Evolutionary conservation across 2,888 invertebrate genomes (phyloP).

Genomic region (Caenorhabditis imperialis): DNA sequence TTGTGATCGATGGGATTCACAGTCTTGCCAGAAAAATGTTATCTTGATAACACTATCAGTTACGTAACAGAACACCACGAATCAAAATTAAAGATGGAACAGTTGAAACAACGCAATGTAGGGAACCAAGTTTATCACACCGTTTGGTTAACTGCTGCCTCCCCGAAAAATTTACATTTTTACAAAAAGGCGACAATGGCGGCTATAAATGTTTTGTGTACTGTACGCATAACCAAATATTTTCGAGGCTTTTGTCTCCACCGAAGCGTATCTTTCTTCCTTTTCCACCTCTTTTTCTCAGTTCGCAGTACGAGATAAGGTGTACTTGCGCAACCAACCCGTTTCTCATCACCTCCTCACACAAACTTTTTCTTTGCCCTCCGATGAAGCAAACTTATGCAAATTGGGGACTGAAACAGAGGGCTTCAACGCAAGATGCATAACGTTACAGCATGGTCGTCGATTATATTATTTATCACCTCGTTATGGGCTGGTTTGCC

Average conservation of each 20-base stretch:
- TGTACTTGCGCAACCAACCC: constrained; percentile 41
- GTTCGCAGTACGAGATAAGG: constrained; percentile 34
- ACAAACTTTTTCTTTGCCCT: constrained; percentile 6
- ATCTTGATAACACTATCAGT: no score
- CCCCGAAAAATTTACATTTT: no score
- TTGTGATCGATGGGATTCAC: no score
- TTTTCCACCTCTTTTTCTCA: no score
- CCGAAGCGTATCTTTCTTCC: constrained; percentile 25
- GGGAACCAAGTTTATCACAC: no score
- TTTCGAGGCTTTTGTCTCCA: constrained; percentile 43
- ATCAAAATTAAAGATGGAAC: no score
- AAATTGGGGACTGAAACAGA: constrained; percentile 2
- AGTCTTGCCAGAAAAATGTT: no score
- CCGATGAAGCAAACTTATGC: constrained; percentile 17
- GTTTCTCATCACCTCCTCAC: constrained; percentile 32
- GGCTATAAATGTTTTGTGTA: constrained; percentile 34
- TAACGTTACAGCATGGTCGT: no score
- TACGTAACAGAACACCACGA: no score
- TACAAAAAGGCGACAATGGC: constrained; percentile 42
- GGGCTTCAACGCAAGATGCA: no score
- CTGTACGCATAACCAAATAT: constrained; percentile 24
- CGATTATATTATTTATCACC: constrained; percentile 12
- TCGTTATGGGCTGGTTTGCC: constrained; percentile 18
- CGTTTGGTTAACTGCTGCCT: no score
- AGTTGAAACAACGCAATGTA: no score